Evolutionary conservation across 2,888 invertebrate species (phyloP).

Genomic region (Andrena trimmerana): DNA sequence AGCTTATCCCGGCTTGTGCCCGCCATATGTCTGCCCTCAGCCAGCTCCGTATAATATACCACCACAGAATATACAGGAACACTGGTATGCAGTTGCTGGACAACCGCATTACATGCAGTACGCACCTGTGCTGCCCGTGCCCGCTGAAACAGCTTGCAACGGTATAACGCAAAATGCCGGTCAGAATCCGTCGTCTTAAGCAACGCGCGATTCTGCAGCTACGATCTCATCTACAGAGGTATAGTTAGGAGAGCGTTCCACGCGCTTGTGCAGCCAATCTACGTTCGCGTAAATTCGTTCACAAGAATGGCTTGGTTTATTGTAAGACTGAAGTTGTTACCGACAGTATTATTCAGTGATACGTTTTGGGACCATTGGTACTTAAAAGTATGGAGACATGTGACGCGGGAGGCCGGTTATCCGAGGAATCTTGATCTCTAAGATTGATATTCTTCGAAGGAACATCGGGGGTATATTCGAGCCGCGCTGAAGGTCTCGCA

Average conservation of each 20-base stretch:
- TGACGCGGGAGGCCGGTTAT: not conserved
- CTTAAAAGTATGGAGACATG: not conserved
- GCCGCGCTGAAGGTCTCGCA: not conserved
- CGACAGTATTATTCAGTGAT: conserved; percentile 16
- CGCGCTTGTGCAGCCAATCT: not conserved
- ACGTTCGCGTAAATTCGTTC: not conserved
- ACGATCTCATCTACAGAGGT: not conserved
- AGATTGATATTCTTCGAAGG: not conserved
- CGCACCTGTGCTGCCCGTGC: conserved; percentile 37
- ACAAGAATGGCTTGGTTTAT: not conserved
- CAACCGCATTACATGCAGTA: conserved; percentile 74
- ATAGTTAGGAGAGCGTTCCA: conserved; percentile 8
- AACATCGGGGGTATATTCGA: not conserved
- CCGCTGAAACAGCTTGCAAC: conserved; percentile 43
- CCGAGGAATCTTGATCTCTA: not conserved
- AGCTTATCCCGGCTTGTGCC: conserved; percentile 70
- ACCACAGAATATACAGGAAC: conserved; percentile 71
- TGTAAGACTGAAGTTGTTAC: conserved; percentile 14
- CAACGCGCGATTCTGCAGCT: not conserved
- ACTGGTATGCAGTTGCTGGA: conserved; percentile 77
- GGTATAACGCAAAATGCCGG: conserved; percentile 20
- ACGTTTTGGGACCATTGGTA: not conserved
- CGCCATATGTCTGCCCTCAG: conserved; percentile 74
- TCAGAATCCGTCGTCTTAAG: conserved; percentile 29
- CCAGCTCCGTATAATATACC: conserved; percentile 62